These are phyloP conservation scores for Solenopsis invicta DNA, from an alignment of 1,140 invertebrate species.

Conservation along the genomic window DNA sequence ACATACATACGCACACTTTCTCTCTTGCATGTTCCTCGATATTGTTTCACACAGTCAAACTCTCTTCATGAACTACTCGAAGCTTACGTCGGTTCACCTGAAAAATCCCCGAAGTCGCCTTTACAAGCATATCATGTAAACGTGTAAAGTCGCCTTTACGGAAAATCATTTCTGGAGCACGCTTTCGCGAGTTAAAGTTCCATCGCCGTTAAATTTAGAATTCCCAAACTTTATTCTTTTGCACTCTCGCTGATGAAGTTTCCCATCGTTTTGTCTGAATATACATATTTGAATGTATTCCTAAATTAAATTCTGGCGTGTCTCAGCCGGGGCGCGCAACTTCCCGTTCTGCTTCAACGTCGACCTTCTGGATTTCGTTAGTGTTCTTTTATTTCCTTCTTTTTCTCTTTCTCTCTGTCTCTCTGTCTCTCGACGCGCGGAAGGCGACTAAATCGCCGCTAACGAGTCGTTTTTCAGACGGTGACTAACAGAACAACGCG, in stretches of 20 bases:
- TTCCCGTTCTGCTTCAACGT: slow-evolving; percentile 16
- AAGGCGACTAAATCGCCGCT: slow-evolving; percentile 36
- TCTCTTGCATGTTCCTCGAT: slow-evolving; percentile 13
- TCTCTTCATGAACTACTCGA: slow-evolving; percentile 7
- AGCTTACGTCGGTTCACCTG: not conserved
- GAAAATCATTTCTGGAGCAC: slow-evolving; percentile 21
- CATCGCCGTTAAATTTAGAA: slow-evolving; percentile 16
- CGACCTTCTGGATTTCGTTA: slow-evolving; percentile 17
- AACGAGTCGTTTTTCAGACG: slow-evolving; percentile 48
- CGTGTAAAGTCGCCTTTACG: too few relatives aligned
- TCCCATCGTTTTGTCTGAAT: slow-evolving; percentile 19
- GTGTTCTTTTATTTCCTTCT: not conserved
- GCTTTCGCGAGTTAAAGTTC: not conserved
- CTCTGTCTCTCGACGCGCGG: not conserved
- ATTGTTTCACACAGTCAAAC: not conserved
- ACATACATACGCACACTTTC: not conserved
- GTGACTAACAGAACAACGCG: slow-evolving; percentile 37
- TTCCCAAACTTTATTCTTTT: slow-evolving; percentile 1
- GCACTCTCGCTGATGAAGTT: not conserved
- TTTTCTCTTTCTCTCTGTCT: not conserved
- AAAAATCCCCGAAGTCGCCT: not conserved
- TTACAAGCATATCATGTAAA: not conserved
- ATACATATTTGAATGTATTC: slow-evolving; percentile 1
- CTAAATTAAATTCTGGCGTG: slow-evolving; percentile 30
- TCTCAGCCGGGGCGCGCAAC: not conserved